These are phyloP conservation scores for Paramuricea clavata DNA, from an alignment of 92 coral and sea anemone genomes.

Conservation along the genomic window DNA sequence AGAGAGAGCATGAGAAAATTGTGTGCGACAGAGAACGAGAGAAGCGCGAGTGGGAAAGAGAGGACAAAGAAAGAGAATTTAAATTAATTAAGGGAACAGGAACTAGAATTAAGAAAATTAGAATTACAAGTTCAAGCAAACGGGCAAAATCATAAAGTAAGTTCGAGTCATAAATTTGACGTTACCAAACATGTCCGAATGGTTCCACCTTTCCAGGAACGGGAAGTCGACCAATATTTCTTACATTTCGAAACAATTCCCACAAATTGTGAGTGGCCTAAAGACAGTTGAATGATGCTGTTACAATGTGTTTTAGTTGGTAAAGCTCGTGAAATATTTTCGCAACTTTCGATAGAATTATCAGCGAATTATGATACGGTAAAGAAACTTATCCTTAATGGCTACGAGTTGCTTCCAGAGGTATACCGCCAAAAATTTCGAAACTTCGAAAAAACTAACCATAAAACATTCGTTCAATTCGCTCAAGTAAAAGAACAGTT, in stretches of 20 bases:
- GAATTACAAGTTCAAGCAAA: not conserved
- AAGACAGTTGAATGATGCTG: conserved; percentile 43
- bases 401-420: conserved; percentile 41
- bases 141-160: too few relatives aligned
- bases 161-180: not conserved
- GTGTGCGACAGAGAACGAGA: too few relatives aligned
- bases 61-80: conserved; percentile 32
- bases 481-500: conserved; percentile 43
- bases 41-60: not conserved
- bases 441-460: too few relatives aligned
- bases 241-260: conserved; percentile 58
- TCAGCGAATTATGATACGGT: conserved; percentile 59
- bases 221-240: conserved; percentile 58
- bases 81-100: conserved; percentile 37
- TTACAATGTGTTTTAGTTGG: too few relatives aligned
- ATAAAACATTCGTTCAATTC: too few relatives aligned
- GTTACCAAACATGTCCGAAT: conserved; percentile 46
- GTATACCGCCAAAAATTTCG: conserved; percentile 54
- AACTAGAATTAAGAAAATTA: conserved; percentile 39
- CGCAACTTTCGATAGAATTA: conserved; percentile 54
- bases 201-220: conserved; percentile 65
- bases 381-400: conserved; percentile 51
- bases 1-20: not conserved
- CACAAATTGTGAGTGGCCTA: conserved; percentile 47
- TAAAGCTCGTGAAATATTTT: conserved; percentile 19